phyloP scores from a whole-genome alignment of 2,888 invertebrate genomes.

The Phorcus lineatus region DNA sequence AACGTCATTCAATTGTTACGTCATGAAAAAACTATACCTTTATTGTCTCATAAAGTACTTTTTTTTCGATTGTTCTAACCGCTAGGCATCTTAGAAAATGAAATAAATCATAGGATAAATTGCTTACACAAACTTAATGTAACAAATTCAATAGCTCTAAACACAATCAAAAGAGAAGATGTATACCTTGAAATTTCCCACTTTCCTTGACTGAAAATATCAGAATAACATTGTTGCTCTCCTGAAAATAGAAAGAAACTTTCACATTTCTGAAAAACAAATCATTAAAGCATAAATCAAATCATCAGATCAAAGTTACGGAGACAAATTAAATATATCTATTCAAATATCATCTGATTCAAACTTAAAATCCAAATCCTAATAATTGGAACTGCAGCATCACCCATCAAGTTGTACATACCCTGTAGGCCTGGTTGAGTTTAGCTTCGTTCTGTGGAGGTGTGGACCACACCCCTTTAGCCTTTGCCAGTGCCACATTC shows the following conservation, averaged over 20 bases:
- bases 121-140: too few species aligned
- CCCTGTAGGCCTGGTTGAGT: slow-evolving; percentile 92
- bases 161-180: background rate
- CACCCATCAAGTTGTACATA: slow-evolving; percentile 45
- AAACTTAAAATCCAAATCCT: too few species aligned
- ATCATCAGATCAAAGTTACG: background rate
- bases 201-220: slow-evolving; percentile 99
- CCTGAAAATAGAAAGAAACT: slow-evolving; percentile 74
- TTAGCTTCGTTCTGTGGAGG: slow-evolving; percentile 97
- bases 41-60: too few species aligned
- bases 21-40: too few species aligned
- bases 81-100: too few species aligned
- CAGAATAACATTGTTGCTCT: slow-evolving; percentile 93
- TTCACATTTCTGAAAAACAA: too few species aligned
- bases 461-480: slow-evolving; percentile 95
- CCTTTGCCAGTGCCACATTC: slow-evolving; percentile 95
- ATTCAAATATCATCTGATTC: too few species aligned
- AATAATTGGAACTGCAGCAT: background rate
- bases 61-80: too few species aligned
- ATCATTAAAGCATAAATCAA: background rate
- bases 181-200: slow-evolving; percentile 83
- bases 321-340: background rate
- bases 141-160: background rate
- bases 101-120: too few species aligned
- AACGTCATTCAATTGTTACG: too few species aligned